A percentile compares a stretch with the other conserved stretches of the same genome.
phyloP scores from a whole-genome alignment of 2,888 invertebrate genomes.

The Cynaeus angustus region DNA sequence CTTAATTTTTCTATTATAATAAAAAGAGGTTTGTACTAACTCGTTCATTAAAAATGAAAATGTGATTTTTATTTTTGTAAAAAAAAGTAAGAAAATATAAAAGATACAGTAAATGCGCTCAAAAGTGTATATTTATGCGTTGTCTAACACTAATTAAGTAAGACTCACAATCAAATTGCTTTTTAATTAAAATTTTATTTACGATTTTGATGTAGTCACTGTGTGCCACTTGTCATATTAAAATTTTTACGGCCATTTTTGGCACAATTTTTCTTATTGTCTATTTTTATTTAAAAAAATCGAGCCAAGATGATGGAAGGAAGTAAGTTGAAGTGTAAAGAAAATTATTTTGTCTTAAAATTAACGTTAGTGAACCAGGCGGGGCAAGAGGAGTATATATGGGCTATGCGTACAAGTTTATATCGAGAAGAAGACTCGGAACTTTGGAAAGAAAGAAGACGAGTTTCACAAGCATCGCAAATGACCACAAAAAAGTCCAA shows the following conservation, averaged over 20 bases:
- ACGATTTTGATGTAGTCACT: too few relatives aligned
- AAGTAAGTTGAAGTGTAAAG: constrained; percentile 20
- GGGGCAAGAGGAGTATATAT: constrained; percentile 46
- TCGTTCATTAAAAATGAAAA: too few relatives aligned
- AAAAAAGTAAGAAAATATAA: too few relatives aligned
- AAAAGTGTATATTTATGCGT: too few relatives aligned
- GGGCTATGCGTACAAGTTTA: constrained; percentile 41
- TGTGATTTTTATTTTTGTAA: too few relatives aligned
- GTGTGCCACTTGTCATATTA: background rate
- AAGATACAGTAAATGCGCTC: too few relatives aligned
- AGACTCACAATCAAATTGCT: too few relatives aligned
- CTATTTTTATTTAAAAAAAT: background rate
- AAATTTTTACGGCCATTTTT: constrained; percentile 7
- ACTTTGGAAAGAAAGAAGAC: constrained; percentile 22
- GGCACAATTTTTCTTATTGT: constrained; percentile 14
- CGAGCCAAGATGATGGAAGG: constrained; percentile 36
- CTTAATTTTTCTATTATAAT: too few relatives aligned
- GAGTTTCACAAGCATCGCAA: background rate
- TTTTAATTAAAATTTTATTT: too few relatives aligned
- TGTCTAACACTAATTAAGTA: too few relatives aligned
- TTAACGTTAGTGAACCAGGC: constrained; percentile 26
- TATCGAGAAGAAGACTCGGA: constrained; percentile 30
- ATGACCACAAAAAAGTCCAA: constrained; percentile 11
- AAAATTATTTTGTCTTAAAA: background rate
- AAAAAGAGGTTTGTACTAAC: too few relatives aligned